phyloP scores from a whole-genome alignment of 1,140 invertebrate genomes.

The Drosophila subobscura region DNA sequence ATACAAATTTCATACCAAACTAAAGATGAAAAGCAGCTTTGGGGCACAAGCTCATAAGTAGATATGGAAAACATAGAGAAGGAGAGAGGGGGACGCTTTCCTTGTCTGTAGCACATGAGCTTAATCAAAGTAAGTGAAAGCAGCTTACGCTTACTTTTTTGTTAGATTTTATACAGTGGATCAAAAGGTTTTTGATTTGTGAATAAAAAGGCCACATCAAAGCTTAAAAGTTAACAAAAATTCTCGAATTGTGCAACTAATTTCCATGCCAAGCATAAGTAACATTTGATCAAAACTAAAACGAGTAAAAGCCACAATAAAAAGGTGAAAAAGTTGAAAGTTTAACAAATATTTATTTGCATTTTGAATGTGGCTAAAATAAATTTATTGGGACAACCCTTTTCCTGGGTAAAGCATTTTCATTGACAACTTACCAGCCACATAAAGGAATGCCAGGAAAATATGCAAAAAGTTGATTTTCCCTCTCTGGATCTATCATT shows the following conservation, averaged over 20 bases:
- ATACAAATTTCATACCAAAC: background rate
- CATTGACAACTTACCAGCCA: slow-evolving; percentile 28
- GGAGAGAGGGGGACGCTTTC: no score
- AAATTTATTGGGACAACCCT: slow-evolving; percentile 17
- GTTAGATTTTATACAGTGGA: background rate
- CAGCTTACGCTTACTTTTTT: slow-evolving; percentile 8
- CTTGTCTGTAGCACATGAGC: background rate
- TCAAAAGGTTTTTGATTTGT: slow-evolving; percentile 13
- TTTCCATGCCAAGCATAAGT: slow-evolving; percentile 5
- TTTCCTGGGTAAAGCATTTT: slow-evolving; percentile 15
- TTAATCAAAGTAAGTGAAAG: slow-evolving; percentile 17
- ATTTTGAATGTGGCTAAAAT: slow-evolving; percentile 35
- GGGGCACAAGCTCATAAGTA: slow-evolving; percentile 5
- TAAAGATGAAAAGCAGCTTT: slow-evolving; percentile 25
- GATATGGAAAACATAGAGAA: background rate
- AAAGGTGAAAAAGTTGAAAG: slow-evolving; percentile 14
- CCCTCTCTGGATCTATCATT: slow-evolving; percentile 1
- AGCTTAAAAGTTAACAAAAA: slow-evolving; percentile 6
- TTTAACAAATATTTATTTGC: slow-evolving; percentile 46
- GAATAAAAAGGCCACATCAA: slow-evolving; percentile 23
- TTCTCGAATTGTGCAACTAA: slow-evolving; percentile 23
- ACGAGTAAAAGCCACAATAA: background rate
- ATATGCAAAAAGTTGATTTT: slow-evolving; percentile 15
- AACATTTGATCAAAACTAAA: slow-evolving; percentile 3
- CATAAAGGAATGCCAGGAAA: slow-evolving; percentile 41